Conservation (phyloP, 2,888 invertebrate genomes). For the Hofmannophila pseudospretella region DNA sequence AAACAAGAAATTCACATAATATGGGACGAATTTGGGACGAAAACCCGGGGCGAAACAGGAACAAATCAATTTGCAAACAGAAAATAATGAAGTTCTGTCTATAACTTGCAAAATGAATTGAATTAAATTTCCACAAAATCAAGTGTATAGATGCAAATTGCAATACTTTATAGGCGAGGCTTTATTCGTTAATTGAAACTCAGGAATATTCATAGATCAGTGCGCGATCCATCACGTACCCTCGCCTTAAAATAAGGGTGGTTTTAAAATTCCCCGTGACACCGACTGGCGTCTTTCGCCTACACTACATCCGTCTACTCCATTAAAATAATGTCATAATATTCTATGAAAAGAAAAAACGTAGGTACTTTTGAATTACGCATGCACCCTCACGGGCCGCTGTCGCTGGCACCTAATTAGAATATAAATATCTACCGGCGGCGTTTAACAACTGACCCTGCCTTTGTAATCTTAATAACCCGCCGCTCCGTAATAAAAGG, state of each 20-base stretch:
- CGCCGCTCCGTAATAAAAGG: constrained; percentile 36
- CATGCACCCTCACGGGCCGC: constrained; percentile 59
- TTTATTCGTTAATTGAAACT: too few species aligned
- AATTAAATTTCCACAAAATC: too few species aligned
- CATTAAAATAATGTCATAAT: constrained; percentile 56
- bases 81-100: too few species aligned
- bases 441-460: constrained; percentile 62
- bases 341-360: constrained; percentile 47
- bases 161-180: constrained; percentile 1
- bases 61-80: too few species aligned
- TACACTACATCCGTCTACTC: constrained; percentile 30
- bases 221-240: constrained; percentile 10
- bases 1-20: too few species aligned
- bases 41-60: too few species aligned
- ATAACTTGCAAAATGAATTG: too few species aligned
- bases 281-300: constrained; percentile 13
- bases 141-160: background rate
- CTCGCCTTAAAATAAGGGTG: constrained; percentile 4
- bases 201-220: constrained; percentile 11
- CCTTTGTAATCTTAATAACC: constrained; percentile 60
- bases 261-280: constrained; percentile 4
- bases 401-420: constrained; percentile 65
- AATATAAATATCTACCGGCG: constrained; percentile 65
- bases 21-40: too few species aligned
- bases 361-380: constrained; percentile 57